These are phyloP conservation scores for Riparia riparia DNA, from an alignment of 2,113 vertebrate species.

Conservation along the genomic window DNA sequence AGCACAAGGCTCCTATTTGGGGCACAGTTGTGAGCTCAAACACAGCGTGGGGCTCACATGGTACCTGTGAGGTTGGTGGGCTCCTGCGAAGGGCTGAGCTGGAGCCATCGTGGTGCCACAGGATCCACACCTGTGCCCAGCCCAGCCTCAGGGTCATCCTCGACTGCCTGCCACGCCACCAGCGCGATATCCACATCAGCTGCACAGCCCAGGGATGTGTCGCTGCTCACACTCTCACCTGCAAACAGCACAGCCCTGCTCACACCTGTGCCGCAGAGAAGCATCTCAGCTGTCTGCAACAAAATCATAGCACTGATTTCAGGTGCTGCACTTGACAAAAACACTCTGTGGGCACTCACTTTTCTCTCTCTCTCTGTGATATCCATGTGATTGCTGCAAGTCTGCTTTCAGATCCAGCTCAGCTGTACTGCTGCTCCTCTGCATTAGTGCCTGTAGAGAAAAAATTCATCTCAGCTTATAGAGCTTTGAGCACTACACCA, in stretches of 20 bases:
- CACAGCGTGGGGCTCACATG: accelerated
- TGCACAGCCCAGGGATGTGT: conserved; percentile 82
- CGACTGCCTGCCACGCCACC: conserved; percentile 83
- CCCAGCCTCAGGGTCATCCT: conserved; percentile 76
- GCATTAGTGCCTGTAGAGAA: conserved; percentile 79
- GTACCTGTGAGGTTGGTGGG: conserved; percentile 87
- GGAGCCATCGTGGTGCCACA: conserved; percentile 83
- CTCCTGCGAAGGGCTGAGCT: conserved; percentile 84
- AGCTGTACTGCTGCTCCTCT: conserved; percentile 84
- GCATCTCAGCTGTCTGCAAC: accelerated
- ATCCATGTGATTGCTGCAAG: conserved; percentile 61
- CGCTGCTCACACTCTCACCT: conserved; percentile 93
- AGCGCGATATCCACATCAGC: conserved; percentile 81
- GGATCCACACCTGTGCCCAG: conserved; percentile 77
- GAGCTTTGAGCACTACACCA: neutral
- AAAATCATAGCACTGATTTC: accelerated
- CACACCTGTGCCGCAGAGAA: neutral
- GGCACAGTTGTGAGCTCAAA: neutral
- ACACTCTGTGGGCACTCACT: conserved; percentile 75
- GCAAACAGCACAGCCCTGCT: neutral
- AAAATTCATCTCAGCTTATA: neutral
- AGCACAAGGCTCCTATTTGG: neutral
- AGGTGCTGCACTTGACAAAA: neutral
- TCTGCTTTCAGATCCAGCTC: conserved; percentile 85
- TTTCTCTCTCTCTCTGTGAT: conserved; percentile 82